A percentile compares a stretch with the other conserved stretches of the same genome.
Evolutionary conservation across 2,888 invertebrate species (phyloP).

Genomic region (Eupithecia inturbata): DNA sequence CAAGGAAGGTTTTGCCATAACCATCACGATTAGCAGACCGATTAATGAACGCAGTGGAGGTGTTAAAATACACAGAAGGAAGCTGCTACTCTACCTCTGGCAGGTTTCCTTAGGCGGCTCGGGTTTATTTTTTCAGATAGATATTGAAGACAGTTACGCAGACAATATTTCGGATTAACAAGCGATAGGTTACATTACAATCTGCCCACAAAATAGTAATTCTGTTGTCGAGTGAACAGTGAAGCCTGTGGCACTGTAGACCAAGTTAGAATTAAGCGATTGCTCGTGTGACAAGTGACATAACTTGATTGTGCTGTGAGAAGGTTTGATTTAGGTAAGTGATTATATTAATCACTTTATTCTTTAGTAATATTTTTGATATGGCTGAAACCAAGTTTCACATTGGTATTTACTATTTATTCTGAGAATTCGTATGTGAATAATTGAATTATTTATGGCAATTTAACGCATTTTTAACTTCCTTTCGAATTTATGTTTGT

Average conservation of each 20-base stretch:
- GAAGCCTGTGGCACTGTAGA: constrained; percentile 19
- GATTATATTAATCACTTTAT: constrained; percentile 50
- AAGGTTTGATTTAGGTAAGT: constrained; percentile 61
- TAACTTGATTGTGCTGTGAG: constrained; percentile 57
- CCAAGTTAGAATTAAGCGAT: constrained; percentile 43
- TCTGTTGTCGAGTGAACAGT: background rate
- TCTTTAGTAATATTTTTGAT: constrained; percentile 42
- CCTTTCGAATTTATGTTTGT: background rate
- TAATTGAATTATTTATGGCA: background rate
- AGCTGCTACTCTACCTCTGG: no score
- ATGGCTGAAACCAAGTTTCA: constrained; percentile 27
- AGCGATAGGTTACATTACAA: background rate
- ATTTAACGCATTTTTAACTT: background rate
- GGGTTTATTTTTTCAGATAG: background rate
- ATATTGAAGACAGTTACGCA: background rate
- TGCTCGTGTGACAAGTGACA: constrained; percentile 57
- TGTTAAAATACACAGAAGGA: no score
- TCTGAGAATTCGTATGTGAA: constrained; percentile 19
- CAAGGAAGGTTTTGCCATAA: no score
- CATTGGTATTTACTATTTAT: constrained; percentile 32
- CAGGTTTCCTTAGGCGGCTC: no score
- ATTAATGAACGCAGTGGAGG: no score
- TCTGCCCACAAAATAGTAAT: background rate
- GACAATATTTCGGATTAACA: background rate
- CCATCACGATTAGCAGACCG: no score